Conservation (phyloP, 2,888 invertebrate species). For the Dyspetes luteomarginatus region DNA sequence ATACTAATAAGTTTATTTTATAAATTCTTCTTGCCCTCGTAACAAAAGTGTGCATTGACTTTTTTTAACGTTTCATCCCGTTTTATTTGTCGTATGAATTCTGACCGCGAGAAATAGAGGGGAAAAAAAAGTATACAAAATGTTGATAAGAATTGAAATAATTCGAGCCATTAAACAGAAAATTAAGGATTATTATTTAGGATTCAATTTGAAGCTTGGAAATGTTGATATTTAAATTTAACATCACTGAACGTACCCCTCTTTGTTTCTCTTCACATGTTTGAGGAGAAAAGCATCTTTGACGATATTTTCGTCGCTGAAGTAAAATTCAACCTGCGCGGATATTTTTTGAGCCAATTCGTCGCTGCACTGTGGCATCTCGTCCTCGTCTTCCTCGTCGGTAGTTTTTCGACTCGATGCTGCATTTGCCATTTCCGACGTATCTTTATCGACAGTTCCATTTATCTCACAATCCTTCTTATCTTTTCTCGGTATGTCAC, state of each 20-base stretch:
- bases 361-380: constrained; percentile 86
- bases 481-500: neutral
- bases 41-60: no score
- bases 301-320: constrained; percentile 96
- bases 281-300: constrained; percentile 98
- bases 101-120: no score
- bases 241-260: constrained; percentile 85
- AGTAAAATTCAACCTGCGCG: constrained; percentile 97
- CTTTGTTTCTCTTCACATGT: constrained; percentile 97
- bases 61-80: no score
- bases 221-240: neutral
- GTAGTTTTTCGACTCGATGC: constrained; percentile 73
- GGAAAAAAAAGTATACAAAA: no score
- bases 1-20: no score
- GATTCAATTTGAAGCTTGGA: no score
- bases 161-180: no score
- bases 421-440: neutral
- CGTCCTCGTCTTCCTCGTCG: constrained; percentile 74
- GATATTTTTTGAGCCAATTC: constrained; percentile 92
- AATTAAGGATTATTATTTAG: no score
- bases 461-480: neutral
- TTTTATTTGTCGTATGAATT: no score
- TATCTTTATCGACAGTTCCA: neutral
- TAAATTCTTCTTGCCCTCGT: no score
- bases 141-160: no score